phyloP scores from a whole-genome alignment of 2,888 invertebrate species.

The Papilio gigon region DNA sequence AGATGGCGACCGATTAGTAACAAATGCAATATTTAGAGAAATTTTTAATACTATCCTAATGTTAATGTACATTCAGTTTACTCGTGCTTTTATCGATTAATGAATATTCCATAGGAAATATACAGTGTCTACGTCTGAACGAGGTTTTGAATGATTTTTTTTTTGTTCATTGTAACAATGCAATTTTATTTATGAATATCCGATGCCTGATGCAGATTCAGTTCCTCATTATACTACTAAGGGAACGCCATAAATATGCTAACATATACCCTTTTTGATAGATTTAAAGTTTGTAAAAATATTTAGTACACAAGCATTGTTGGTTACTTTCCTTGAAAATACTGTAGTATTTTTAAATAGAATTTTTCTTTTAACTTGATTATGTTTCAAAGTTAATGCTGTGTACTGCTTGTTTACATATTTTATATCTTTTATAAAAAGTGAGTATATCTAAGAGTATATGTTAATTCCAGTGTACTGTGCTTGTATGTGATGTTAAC shows the following conservation, averaged over 20 bases:
- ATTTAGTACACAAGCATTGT: not conserved
- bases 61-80: constrained; percentile 60
- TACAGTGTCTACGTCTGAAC: constrained; percentile 62
- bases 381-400: too few species aligned
- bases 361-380: too few species aligned
- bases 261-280: constrained; percentile 30
- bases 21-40: constrained; percentile 75
- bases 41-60: constrained; percentile 63
- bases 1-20: constrained; percentile 75
- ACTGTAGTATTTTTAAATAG: too few species aligned
- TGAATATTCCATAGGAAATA: constrained; percentile 66
- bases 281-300: not conserved
- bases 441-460: too few species aligned
- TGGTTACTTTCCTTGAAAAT: too few species aligned
- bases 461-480: not conserved
- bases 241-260: constrained; percentile 42
- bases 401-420: too few species aligned
- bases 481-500: constrained; percentile 12
- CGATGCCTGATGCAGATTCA: constrained; percentile 78
- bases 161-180: constrained; percentile 75
- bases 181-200: constrained; percentile 64
- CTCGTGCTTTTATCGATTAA: constrained; percentile 55
- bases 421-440: too few species aligned
- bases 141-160: constrained; percentile 60
- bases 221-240: constrained; percentile 51